Evolutionary conservation across 2,888 invertebrate genomes (phyloP), one percentile per base, ranked within the genome.

Genomic region (Plebejus melissa): DNA sequence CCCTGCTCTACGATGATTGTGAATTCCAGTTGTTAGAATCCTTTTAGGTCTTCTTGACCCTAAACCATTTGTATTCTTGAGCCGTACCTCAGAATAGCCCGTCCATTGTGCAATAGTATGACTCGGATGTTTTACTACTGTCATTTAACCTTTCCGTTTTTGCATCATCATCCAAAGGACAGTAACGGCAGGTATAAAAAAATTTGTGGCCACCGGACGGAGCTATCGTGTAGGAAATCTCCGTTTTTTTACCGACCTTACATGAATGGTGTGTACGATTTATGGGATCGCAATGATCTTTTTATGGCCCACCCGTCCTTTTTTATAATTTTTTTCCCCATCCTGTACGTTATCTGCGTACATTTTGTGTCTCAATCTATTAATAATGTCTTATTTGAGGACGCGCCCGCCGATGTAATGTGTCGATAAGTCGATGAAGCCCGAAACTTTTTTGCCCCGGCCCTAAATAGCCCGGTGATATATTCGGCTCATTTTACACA

Each of bases 321-420:
- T 88, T 84, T 79, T 80, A 76, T 74, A 54, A 36, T 82, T 83
- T 82, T 87, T 88, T 87, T 85, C 82, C 82, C 77, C 78, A 79
- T 78, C 81, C 82, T 80, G 78, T 79, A 83, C 83, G 85, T 90
- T 91, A 90, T 91, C 91, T 88, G 81, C 81, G 84, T 88, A 88
- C 83, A 90, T 88, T 91, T 90, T 90, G 90, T 91, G 90, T 91
- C 91, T 92, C 89, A 90, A 92, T 93, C 91, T 90, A 92, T 91
- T 93, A 91, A 91, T 91, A 90, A 91, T 86, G 91, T 89, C 88
- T 90, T 88, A 87, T 90, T 90, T 90, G 88, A 88, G 86, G 85
- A 84, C 83, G 84, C 83, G 86, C 88, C 87, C 60, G 76, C 76
- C 74, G 83, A 83, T 85, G 76, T 77, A 77, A 77, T 77, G 76